These are phyloP conservation scores for Australoheros scitulus DNA, from an alignment of 2,113 vertebrate genomes.

Conservation along the genomic window DNA sequence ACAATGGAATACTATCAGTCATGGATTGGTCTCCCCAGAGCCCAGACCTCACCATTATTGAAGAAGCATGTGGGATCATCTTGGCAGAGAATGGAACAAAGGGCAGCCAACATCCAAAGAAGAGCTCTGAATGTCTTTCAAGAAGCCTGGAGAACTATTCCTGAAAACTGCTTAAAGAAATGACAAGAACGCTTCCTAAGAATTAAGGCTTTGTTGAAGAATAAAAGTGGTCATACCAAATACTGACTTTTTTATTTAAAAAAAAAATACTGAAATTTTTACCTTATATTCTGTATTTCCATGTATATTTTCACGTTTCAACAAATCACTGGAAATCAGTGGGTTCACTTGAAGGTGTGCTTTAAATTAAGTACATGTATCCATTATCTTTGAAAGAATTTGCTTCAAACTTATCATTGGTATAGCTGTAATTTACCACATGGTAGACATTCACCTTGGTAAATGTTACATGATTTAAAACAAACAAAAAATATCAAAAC, in stretches of 20 bases:
- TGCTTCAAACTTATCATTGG: background rate
- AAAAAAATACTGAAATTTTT: background rate
- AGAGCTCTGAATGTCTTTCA: background rate
- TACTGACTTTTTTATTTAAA: background rate
- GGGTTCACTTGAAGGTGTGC: background rate
- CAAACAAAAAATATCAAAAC: background rate
- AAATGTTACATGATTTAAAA: background rate
- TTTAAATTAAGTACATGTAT: background rate
- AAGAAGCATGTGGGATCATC: background rate
- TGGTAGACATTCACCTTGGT: background rate
- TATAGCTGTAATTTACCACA: background rate
- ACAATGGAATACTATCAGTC: background rate
- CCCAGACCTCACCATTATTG: background rate
- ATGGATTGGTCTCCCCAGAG: background rate
- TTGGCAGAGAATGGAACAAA: background rate
- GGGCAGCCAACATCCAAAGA: background rate
- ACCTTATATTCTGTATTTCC: background rate
- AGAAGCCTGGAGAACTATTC: background rate
- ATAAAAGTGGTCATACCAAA: background rate
- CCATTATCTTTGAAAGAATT: background rate
- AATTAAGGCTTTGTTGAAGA: background rate
- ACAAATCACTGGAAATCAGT: background rate
- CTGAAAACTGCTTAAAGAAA: background rate
- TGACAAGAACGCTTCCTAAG: background rate
- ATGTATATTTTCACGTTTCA: background rate